These are phyloP conservation scores for Zaprionus tsacasi DNA, from an alignment of 1,140 invertebrate genomes.

Conservation along the genomic window DNA sequence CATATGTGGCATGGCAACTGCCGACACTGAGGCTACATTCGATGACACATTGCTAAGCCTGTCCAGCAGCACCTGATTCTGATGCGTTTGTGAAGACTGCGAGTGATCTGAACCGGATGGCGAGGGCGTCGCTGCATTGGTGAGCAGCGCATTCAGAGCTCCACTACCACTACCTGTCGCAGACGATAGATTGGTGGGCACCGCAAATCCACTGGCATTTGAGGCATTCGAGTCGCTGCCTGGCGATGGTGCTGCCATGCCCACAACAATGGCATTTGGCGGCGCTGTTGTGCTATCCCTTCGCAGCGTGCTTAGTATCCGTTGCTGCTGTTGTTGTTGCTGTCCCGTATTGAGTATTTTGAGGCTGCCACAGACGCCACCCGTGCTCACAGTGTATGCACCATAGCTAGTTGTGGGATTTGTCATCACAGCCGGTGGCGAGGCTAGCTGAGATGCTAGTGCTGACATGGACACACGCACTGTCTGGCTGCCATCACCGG, in stretches of 20 bases:
- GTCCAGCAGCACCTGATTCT: constrained; percentile 78
- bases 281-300: constrained; percentile 74
- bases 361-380: constrained; percentile 60
- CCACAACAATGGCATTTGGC: constrained; percentile 78
- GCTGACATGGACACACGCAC: constrained; percentile 83
- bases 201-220: constrained; percentile 80
- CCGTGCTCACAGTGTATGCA: constrained; percentile 67
- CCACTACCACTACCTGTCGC: constrained; percentile 45
- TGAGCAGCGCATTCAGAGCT: constrained; percentile 61
- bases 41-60: constrained; percentile 74
- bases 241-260: constrained; percentile 80
- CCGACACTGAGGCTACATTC: constrained; percentile 64
- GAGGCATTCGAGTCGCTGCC: constrained; percentile 83
- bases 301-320: constrained; percentile 70
- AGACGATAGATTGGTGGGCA: constrained; percentile 68
- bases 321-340: constrained; percentile 66
- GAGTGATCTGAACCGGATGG: constrained; percentile 80
- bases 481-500: constrained; percentile 55
- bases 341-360: constrained; percentile 76
- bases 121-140: constrained; percentile 73
- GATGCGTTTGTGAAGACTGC: constrained; percentile 75
- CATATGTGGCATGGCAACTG: constrained; percentile 77
- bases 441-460: constrained; percentile 81
- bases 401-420: constrained; percentile 75
- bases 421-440: constrained; percentile 83